phyloP scores from a whole-genome alignment of 2,113 vertebrate species.

The Mellivora capensis region DNA sequence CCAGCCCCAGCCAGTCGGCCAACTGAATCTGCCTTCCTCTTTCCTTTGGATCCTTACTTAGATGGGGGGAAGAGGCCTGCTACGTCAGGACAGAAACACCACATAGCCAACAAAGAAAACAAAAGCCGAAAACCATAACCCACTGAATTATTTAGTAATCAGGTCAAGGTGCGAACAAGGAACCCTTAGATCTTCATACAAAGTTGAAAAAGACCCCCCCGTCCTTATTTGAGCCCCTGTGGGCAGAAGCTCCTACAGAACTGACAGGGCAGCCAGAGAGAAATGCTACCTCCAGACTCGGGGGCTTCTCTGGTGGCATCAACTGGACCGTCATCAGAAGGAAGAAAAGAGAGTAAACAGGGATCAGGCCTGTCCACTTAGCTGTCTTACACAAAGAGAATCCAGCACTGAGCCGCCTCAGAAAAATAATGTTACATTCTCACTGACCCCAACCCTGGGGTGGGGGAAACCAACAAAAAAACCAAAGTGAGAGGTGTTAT shows the following conservation, averaged over 20 bases:
- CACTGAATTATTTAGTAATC: background rate
- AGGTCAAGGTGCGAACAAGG: background rate
- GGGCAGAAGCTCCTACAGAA: background rate
- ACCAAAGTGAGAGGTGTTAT: background rate
- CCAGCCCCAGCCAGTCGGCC: no score
- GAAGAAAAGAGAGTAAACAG: background rate
- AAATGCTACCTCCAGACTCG: background rate
- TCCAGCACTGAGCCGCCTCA: background rate
- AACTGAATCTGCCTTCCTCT: background rate
- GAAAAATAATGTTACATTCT: background rate
- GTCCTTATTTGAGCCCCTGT: no score
- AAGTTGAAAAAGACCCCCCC: background rate
- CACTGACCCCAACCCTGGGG: background rate
- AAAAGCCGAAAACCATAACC: background rate
- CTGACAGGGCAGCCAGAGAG: background rate
- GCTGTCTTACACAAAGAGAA: background rate
- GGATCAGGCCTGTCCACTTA: background rate
- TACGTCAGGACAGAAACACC: background rate
- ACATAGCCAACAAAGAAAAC: background rate
- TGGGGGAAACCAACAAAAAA: background rate
- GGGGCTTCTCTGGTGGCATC: background rate
- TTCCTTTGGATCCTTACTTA: background rate
- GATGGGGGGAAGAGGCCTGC: background rate
- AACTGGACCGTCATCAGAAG: background rate
- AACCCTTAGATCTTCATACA: background rate